Evolutionary conservation across 2,797 vertebrate species (phyloP).

Genomic region (Tragelaphus oryx): DNA sequence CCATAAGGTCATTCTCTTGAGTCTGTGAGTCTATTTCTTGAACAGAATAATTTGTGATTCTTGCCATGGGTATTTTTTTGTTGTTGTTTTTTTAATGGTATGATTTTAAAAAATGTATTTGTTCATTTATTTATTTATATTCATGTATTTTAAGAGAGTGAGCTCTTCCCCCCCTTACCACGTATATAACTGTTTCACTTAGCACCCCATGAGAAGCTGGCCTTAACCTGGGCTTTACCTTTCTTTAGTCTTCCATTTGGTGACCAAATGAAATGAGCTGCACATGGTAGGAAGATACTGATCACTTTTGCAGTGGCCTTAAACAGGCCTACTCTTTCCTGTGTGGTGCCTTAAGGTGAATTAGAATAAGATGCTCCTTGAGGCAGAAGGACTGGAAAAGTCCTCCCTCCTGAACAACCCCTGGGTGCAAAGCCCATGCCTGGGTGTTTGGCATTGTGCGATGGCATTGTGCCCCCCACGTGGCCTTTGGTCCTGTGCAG

Average conservation of each 20-base stretch:
- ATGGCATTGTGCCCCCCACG: background rate
- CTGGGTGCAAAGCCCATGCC: background rate
- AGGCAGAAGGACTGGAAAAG: background rate
- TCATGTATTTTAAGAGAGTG: background rate
- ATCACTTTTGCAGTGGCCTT: background rate
- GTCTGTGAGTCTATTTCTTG: background rate
- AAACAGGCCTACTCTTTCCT: background rate
- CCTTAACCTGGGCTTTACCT: background rate
- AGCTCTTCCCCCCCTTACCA: background rate
- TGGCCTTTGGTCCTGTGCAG: background rate
- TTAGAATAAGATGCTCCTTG: background rate
- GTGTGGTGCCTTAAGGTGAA: background rate
- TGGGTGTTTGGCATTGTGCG: background rate
- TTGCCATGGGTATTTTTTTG: background rate
- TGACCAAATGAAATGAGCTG: background rate
- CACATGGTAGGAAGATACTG: background rate
- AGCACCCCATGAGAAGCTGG: background rate
- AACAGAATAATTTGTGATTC: background rate
- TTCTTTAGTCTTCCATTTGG: background rate
- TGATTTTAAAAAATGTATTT: background rate
- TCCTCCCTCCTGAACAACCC: background rate
- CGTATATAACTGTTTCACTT: background rate
- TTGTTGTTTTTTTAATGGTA: background rate
- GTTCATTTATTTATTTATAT: background rate
- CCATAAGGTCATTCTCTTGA: background rate